Base-by-base conservation (phyloP, 2,888 invertebrate genomes). In the Periphyllus acericola region DNA sequence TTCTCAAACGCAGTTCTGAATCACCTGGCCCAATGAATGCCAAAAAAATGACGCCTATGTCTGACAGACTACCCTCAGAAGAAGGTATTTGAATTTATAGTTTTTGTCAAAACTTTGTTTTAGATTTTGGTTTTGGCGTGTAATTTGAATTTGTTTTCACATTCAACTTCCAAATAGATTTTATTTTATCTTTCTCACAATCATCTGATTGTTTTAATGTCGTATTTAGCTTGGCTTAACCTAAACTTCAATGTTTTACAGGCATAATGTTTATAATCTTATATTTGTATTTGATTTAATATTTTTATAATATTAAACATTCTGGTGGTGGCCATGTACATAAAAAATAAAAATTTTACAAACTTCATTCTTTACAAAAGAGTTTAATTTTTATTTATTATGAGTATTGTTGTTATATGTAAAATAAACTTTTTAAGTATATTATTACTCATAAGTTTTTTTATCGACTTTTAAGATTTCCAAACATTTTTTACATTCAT, bases 1-100 rank as follows among this genome's bases (percentile, higher is more conserved):
- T 60, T 60, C 90, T 90, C 40, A 91, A 90, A 88, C 90, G 90
- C 72, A 90, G 90, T 90, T 90, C 90, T 68, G 90, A 91, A 40
- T 90, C 90, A 88, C 89, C 90, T 66, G 85, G 89, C 66, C 90
- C 89, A 66, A 76, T 89, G 52, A 86, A 89, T 11, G 83, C 90
- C n/a, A 89, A 89, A 88, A 89, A 88, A 89, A 84, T 88, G 80
- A 71, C 82, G 29, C 87, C 83, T 32, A 81, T 87, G 83, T 78
- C 84, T 19, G 87, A 87, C 19, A 87, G 87, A 74, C 72, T 81
- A 40, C 87, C 87, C 32, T 87, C 87, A 17, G 87, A 87, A 87
- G 87, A 87, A 87, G 87, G 87, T 87, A 87, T 87, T 86, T 80
- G n/a, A 72, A 71, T 86, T 86, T 40, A 55, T 32, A 79, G 25